phyloP scores from a whole-genome alignment of 2,113 vertebrate genomes.

The Sturnus vulgaris region DNA sequence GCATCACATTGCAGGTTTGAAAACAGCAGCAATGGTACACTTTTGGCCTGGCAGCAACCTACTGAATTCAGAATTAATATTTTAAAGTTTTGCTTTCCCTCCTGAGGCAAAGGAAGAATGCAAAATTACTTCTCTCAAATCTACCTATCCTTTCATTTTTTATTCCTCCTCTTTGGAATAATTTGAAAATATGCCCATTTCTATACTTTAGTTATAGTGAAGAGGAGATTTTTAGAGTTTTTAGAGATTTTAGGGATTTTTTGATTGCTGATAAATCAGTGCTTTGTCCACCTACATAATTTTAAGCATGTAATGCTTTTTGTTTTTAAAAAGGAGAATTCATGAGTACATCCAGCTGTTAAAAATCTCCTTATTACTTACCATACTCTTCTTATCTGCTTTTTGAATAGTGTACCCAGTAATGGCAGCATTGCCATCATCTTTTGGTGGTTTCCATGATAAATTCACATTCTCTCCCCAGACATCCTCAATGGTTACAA shows the following conservation, averaged over 20 bases:
- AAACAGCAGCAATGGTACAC: neutral
- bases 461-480: constrained; percentile 96
- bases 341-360: neutral
- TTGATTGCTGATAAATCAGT: neutral
- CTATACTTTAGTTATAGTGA: neutral
- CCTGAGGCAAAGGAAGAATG: neutral
- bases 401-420: constrained; percentile 98
- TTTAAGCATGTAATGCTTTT: neutral
- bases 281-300: neutral
- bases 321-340: neutral
- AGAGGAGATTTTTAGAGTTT: neutral
- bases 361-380: constrained; percentile 44
- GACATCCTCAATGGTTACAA: constrained; percentile 89
- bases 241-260: neutral
- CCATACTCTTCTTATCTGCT: constrained; percentile 98
- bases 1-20: neutral
- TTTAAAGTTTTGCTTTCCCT: neutral
- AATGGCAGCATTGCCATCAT: constrained; percentile 91
- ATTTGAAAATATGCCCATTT: neutral
- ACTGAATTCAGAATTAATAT: neutral
- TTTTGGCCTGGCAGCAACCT: neutral
- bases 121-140: neutral
- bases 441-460: constrained; percentile 89
- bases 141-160: neutral
- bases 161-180: neutral